Base-by-base conservation (phyloP, 1,140 invertebrate genomes). In the Brachystomella parvula region DNA sequence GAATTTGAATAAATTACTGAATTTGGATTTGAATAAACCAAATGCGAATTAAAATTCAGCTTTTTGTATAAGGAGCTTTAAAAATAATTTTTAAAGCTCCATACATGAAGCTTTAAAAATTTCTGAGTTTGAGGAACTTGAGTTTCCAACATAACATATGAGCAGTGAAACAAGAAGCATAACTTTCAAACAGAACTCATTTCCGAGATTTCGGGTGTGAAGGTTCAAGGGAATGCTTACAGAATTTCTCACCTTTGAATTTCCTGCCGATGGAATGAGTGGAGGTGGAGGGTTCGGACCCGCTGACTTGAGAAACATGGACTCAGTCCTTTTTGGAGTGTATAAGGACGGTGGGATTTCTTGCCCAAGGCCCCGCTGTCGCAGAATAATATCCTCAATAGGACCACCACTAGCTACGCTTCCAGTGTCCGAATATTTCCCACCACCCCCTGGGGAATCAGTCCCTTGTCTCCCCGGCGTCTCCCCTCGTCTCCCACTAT, bases 241-340 rank as follows among this genome's bases (percentile, higher is more conserved):
- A 53, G 15, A 53, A 53, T 17, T n/a, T n/a, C 12, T 53, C 24
- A 53, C 49, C 21, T 53, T 53, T 6, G 21, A 9, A 53, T 12
- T 12, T n/a, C n/a, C 71, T 71, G 76, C 76, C 70, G 73, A 74
- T 32, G 70, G 64, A 53, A 65, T 60, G 39, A 57, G 31, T 59
- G 65, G 57, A 35, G 59, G 59, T 19, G 63, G 21, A 64, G 70
- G 71, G 35, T 68, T 70, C 28, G 71, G 64, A 65, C 56, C 69
- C 31, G 66, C 71, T 39, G 74, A 74, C 61, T 75, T 76, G 63
- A 78, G 75, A 69, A 79, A 80, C 28, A 81, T 78, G 19, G 90
- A 94, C 76, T 94, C 91, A 59, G 91, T 94, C 71, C 92, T 82
- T 77, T 92, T 92, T 44, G 90, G 90, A 76, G 92, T 89, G 75